A percentile compares a stretch with the other conserved stretches of the same genome.
Evolutionary conservation across 2,797 vertebrate species (phyloP).

Genomic region (Scolopax rusticola): DNA sequence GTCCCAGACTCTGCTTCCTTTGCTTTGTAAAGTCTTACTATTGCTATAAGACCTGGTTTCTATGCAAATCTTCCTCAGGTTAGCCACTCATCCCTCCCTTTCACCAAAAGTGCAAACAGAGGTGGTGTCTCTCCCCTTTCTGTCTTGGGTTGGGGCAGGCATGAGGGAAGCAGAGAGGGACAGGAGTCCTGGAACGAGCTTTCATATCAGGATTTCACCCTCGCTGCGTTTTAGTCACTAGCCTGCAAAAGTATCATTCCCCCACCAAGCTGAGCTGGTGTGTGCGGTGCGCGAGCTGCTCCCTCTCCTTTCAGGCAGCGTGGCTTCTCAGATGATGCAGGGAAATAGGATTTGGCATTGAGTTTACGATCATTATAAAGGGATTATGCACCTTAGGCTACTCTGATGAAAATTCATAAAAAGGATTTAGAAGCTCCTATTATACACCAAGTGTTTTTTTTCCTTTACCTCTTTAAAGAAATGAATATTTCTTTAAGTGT

Average conservation of each 20-base stretch:
- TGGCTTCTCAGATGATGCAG: not conserved
- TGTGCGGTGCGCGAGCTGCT: not conserved
- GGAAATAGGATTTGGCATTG: not conserved
- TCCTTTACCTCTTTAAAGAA: not conserved
- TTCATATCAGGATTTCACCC: not conserved
- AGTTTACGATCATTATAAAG: not conserved
- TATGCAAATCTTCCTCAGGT: not conserved
- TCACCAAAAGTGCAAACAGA: rapidly evolving
- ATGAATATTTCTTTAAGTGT: not conserved
- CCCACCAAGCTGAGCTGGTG: not conserved
- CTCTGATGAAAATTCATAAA: not conserved
- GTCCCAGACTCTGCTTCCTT: not conserved
- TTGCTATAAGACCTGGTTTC: not conserved
- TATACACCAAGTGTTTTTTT: not conserved
- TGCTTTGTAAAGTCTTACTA: not conserved
- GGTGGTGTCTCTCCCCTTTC: not conserved
- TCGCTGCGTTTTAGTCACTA: not conserved
- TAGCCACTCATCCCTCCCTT: not conserved
- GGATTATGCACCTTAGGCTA: not conserved
- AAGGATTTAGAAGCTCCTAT: not conserved
- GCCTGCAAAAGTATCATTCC: not conserved
- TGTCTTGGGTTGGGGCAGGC: not conserved
- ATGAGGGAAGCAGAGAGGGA: not conserved
- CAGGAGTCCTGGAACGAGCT: not conserved
- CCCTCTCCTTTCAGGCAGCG: not conserved